Percentiles rank a stretch among this genome's conserved stretches.
phyloP scores from a whole-genome alignment of 2,797 vertebrate species.

The Sorex maritimensis region DNA sequence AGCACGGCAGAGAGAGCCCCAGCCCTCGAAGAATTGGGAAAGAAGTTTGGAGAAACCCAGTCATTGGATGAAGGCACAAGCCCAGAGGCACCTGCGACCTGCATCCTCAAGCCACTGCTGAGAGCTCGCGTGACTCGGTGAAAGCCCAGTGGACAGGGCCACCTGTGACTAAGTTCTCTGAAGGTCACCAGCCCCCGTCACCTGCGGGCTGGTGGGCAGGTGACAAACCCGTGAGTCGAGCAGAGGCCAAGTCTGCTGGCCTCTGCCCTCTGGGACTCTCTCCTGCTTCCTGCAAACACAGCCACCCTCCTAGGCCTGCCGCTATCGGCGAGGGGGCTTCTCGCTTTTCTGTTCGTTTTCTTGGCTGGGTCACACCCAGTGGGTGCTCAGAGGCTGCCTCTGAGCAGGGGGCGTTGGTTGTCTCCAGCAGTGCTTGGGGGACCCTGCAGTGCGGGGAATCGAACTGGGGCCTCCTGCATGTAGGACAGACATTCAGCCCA shows the following conservation, averaged over 20 bases:
- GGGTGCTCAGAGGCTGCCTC: too few relatives aligned
- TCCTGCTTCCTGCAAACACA: not conserved
- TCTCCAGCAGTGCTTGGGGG: too few relatives aligned
- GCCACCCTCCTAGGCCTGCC: not conserved
- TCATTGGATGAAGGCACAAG: not conserved
- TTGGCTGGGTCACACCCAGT: too few relatives aligned
- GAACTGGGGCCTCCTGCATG: too few relatives aligned
- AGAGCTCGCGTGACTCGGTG: not conserved
- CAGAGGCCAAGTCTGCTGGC: not conserved
- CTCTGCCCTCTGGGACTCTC: too few relatives aligned
- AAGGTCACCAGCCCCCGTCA: not conserved
- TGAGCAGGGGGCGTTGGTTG: too few relatives aligned
- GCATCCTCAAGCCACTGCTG: not conserved
- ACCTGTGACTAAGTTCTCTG: not conserved
- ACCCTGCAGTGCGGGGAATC: too few relatives aligned
- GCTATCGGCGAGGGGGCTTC: too few relatives aligned
- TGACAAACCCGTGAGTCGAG: not conserved
- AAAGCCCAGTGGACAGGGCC: not conserved
- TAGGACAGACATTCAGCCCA: too few relatives aligned
- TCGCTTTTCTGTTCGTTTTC: too few relatives aligned
- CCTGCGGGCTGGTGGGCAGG: not conserved
- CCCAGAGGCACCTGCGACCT: not conserved
- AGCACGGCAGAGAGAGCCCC: not conserved
- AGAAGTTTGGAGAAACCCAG: not conserved
- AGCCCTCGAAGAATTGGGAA: not conserved